phyloP scores from a whole-genome alignment of 1,140 invertebrate genomes.

The Pseudomyrmex dendroicus region DNA sequence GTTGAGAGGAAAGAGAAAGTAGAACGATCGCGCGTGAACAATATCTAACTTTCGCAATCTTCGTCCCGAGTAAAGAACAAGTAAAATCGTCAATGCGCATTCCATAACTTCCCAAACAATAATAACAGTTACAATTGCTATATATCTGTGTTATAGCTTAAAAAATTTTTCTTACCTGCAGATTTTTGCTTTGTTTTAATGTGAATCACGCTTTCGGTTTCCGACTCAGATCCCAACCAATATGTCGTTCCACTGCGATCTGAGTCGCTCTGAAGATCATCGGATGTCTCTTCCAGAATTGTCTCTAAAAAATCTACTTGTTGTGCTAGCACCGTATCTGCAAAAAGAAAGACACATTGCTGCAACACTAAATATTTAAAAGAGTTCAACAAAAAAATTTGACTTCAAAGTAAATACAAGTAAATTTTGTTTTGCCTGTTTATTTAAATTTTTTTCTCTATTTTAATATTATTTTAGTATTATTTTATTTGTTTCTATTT shows the following conservation, averaged over 20 bases:
- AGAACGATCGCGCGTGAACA: conserved; percentile 38
- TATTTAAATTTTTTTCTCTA: background rate
- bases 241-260: conserved; percentile 85
- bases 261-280: conserved; percentile 90
- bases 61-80: conserved; percentile 6
- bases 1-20: conserved; percentile 62
- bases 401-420: background rate
- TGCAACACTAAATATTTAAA: background rate
- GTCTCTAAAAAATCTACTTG: conserved; percentile 89
- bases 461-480: background rate
- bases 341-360: conserved; percentile 65
- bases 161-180: conserved; percentile 71
- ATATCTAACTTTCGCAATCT: conserved; percentile 31
- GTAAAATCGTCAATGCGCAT: conserved; percentile 24
- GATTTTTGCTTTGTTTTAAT: conserved; percentile 78
- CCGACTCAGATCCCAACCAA: conserved; percentile 88
- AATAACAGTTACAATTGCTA: background rate
- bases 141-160: background rate
- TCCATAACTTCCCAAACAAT: background rate
- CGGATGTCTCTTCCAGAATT: conserved; percentile 91
- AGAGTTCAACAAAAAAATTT: too few species aligned
- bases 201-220: conserved; percentile 86
- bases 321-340: conserved; percentile 85
- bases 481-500: too few species aligned
- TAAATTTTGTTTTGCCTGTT: background rate